Evolutionary conservation across 2,888 invertebrate species (phyloP).

Genomic region (Erynnis tages): DNA sequence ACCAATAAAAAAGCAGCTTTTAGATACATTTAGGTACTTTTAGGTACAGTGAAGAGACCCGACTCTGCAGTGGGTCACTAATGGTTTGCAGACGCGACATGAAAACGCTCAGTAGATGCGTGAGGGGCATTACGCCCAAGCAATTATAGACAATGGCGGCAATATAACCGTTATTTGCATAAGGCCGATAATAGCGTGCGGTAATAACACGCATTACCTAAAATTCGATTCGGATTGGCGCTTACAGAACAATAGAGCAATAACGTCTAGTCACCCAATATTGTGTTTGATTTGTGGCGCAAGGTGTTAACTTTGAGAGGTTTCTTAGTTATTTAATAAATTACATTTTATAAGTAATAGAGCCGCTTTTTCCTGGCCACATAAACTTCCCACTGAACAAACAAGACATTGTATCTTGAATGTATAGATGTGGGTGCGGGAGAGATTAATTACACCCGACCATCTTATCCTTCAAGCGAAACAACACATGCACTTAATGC

Average conservation of each 20-base stretch:
- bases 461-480: too few species aligned
- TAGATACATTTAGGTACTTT: too few species aligned
- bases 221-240: constrained; percentile 19
- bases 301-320: not conserved
- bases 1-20: too few species aligned
- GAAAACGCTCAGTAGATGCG: not conserved
- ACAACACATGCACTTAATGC: too few species aligned
- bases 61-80: too few species aligned
- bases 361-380: too few species aligned
- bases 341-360: too few species aligned
- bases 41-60: too few species aligned
- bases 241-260: constrained; percentile 22
- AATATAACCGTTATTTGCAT: constrained; percentile 22
- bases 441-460: too few species aligned
- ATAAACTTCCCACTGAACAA: too few species aligned
- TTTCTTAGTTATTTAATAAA: not conserved
- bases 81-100: not conserved
- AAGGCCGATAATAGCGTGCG: constrained; percentile 19
- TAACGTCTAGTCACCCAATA: constrained; percentile 15
- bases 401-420: too few species aligned
- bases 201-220: constrained; percentile 20
- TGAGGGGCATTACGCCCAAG: constrained; percentile 14
- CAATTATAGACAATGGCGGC: constrained; percentile 10
- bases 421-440: too few species aligned
- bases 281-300: constrained; percentile 12